Evolutionary conservation across 1,140 invertebrate genomes (phyloP).

Genomic region (Anadara kagoshimensis): DNA sequence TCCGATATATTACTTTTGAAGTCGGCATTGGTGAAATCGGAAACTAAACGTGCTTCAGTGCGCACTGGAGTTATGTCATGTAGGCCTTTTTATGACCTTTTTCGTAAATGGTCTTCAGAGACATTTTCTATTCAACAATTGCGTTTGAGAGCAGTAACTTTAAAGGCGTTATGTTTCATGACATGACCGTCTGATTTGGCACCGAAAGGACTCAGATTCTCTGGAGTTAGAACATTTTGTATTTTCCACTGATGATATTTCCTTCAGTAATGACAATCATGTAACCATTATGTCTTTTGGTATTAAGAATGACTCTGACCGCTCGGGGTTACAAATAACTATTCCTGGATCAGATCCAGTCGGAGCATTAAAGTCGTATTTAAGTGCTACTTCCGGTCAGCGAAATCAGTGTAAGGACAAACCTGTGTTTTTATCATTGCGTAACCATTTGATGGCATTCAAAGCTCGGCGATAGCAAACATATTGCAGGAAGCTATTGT

Average conservation of each 20-base stretch:
- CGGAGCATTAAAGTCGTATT: neutral
- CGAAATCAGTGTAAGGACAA: neutral
- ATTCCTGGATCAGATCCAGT: conserved; percentile 7
- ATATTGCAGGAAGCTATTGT: neutral
- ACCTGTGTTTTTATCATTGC: conserved; percentile 10
- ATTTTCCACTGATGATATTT: neutral
- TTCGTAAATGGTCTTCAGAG: neutral
- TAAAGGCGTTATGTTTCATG: conserved; percentile 5
- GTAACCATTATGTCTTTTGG: no score
- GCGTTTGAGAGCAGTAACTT: neutral
- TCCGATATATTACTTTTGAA: no score
- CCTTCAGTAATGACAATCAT: neutral
- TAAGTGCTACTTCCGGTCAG: no score
- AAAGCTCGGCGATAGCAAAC: no score
- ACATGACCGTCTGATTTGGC: conserved; percentile 14
- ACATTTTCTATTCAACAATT: neutral
- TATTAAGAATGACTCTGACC: conserved; percentile 6
- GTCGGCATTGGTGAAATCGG: conserved; percentile 5
- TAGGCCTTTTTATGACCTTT: neutral
- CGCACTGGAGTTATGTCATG: conserved; percentile 7
- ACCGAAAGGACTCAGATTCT: neutral
- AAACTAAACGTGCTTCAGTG: conserved; percentile 1
- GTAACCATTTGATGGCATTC: neutral
- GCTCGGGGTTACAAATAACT: conserved; percentile 9
- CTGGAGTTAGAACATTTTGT: neutral